Evolutionary conservation across 2,113 vertebrate genomes (phyloP).

Genomic region (Stegastes partitus): DNA sequence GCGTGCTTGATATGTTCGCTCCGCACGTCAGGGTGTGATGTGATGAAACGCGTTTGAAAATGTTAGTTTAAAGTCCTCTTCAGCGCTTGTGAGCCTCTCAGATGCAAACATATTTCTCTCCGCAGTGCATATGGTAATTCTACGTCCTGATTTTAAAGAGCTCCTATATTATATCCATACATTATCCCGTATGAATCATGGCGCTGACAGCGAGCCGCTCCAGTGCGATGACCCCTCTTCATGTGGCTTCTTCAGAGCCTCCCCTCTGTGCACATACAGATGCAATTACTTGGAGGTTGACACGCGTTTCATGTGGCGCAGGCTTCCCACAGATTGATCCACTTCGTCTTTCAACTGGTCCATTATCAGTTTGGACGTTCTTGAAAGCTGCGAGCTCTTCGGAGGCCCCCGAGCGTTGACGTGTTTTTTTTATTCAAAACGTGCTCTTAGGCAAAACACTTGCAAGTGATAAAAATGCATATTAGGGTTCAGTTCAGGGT

Average conservation of each 20-base stretch:
- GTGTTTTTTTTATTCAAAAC: neutral
- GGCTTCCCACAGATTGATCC: constrained; percentile 21
- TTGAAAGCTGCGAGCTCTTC: neutral
- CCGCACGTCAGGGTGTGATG: constrained; percentile 22
- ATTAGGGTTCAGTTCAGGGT: neutral
- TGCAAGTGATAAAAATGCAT: neutral
- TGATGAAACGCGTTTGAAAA: constrained; percentile 41
- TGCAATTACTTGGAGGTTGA: constrained; percentile 49
- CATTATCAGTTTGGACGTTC: constrained; percentile 38
- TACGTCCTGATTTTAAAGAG: constrained; percentile 22
- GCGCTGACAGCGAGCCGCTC: constrained; percentile 31
- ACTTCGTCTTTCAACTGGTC: constrained; percentile 45
- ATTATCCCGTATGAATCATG: constrained; percentile 39
- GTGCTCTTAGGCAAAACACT: neutral
- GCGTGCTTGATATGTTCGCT: constrained; percentile 9
- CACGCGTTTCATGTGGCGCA: constrained; percentile 54
- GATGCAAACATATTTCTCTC: neutral
- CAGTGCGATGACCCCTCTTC: constrained; percentile 47
- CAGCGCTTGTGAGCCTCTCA: constrained; percentile 1
- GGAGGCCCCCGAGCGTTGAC: neutral
- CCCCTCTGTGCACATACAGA: constrained; percentile 31
- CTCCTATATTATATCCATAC: constrained; percentile 23
- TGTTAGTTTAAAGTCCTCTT: constrained; percentile 1
- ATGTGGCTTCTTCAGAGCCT: constrained; percentile 52
- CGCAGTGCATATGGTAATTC: neutral